Evolutionary conservation across 2,888 invertebrate genomes (phyloP).

Genomic region (Microdon myrmicae): DNA sequence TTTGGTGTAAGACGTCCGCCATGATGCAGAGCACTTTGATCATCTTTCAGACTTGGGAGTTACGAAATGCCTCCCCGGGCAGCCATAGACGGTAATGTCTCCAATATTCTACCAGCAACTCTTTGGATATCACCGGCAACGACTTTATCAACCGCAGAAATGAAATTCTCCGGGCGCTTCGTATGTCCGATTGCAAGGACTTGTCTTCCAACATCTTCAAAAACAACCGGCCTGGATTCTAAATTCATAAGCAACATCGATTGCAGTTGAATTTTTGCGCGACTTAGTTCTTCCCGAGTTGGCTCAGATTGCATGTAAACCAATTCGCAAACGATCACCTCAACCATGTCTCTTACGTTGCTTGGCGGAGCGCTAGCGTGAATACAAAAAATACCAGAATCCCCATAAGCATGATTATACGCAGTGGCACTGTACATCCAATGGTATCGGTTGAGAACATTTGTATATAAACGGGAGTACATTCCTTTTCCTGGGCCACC

Average conservation of each 20-base stretch:
- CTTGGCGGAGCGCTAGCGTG: conserved; percentile 94
- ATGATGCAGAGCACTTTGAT: conserved; percentile 70
- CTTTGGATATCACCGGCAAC: conserved; percentile 83
- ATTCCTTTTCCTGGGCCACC: conserved; percentile 99
- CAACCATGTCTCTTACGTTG: conserved; percentile 84
- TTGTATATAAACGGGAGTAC: conserved; percentile 97
- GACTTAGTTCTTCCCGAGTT: conserved; percentile 77
- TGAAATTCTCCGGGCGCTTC: conserved; percentile 90
- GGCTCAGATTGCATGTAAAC: conserved; percentile 83
- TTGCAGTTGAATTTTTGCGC: conserved; percentile 97
- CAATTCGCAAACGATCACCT: conserved; percentile 85
- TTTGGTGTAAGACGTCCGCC: conserved; percentile 60
- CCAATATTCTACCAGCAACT: conserved; percentile 87
- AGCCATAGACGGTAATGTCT: conserved; percentile 85
- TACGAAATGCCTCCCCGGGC: conserved; percentile 87
- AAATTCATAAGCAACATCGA: conserved; percentile 99
- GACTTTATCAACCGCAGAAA: conserved; percentile 91
- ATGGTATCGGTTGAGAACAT: conserved; percentile 96
- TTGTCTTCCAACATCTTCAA: conserved; percentile 98
- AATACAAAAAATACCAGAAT: conserved; percentile 95
- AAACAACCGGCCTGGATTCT: conserved; percentile 96
- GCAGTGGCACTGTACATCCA: conserved; percentile 99
- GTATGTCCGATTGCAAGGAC: conserved; percentile 93
- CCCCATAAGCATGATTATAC: conserved; percentile 95
- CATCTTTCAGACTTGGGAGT: conserved; percentile 80